Percentiles rank a stretch among this genome's conserved stretches.
Evolutionary conservation across 2,888 invertebrate genomes (phyloP).

Genomic region (Tenthredo livida): DNA sequence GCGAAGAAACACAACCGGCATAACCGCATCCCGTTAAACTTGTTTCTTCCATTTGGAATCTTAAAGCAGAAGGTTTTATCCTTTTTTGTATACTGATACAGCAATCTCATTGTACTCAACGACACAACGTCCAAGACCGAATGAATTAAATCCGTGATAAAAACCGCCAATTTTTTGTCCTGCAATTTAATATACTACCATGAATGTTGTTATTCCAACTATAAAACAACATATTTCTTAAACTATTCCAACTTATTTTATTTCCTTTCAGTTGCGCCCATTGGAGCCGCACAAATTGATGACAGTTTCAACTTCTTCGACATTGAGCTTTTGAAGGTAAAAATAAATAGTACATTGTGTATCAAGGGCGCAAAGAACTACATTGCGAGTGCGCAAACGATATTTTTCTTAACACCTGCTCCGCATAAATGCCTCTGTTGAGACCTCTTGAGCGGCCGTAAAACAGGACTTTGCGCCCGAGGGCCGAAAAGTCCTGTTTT

Average conservation of each 20-base stretch:
- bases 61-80: neutral
- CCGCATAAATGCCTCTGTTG: too few relatives aligned
- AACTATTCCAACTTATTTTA: neutral
- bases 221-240: neutral
- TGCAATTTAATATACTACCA: neutral
- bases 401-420: too few relatives aligned
- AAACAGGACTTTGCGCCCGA: too few relatives aligned
- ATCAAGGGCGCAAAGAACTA: too few relatives aligned
- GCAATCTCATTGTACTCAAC: neutral
- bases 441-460: too few relatives aligned
- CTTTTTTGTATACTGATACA: neutral
- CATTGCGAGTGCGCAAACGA: too few relatives aligned
- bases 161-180: neutral
- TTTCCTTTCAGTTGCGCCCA: conserved; percentile 14
- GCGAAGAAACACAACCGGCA: conserved; percentile 27
- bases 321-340: conserved; percentile 80
- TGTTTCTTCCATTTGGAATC: conserved; percentile 28
- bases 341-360: too few relatives aligned
- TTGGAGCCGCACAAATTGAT: conserved; percentile 20
- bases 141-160: neutral
- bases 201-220: neutral
- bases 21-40: conserved; percentile 39
- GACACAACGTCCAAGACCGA: neutral
- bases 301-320: conserved; percentile 81
- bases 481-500: too few relatives aligned